Percentiles rank a stretch among this genome's conserved stretches.
phyloP scores from a whole-genome alignment of 1,140 invertebrate species.

The Neoseiulus cucumeris region DNA sequence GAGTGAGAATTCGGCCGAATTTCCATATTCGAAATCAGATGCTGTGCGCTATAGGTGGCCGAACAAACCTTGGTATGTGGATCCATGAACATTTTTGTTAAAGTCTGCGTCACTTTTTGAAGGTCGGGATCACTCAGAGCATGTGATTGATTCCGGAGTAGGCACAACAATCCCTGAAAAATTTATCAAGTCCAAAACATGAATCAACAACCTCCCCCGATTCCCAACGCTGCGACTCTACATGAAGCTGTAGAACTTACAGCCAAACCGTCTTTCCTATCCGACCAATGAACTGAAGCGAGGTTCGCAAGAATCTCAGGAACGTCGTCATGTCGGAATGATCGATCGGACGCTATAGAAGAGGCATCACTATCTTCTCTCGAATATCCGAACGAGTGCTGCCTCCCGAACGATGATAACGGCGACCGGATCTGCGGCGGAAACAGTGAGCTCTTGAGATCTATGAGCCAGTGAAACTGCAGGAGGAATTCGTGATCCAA shows the following conservation, averaged over 20 bases:
- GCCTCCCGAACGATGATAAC: neutral
- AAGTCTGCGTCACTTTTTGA: conserved; percentile 62
- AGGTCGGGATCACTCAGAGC: conserved; percentile 46
- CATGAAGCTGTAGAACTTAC: neutral
- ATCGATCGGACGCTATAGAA: conserved; percentile 11
- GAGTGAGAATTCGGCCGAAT: neutral
- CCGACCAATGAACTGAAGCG: conserved; percentile 67
- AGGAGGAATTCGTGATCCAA: no score
- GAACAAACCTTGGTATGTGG: conserved; percentile 61
- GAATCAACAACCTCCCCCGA: neutral
- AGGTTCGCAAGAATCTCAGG: conserved; percentile 68
- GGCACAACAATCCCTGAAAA: conserved; percentile 45
- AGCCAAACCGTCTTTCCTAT: conserved; percentile 65
- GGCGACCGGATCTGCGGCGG: neutral
- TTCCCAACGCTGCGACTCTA: neutral
- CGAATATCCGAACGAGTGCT: neutral
- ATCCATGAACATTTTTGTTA: conserved; percentile 90
- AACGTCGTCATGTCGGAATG: conserved; percentile 41
- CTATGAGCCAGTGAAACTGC: no score
- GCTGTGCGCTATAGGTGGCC: no score
- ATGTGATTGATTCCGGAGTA: conserved; percentile 43
- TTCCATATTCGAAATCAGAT: conserved; percentile 7
- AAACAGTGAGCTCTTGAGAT: no score
- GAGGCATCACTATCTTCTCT: conserved; percentile 18
- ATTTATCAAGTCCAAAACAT: neutral